Evolutionary conservation across 1,140 invertebrate genomes (phyloP), one percentile per base, ranked within the genome.

Genomic region (Bombus sylvicola): DNA sequence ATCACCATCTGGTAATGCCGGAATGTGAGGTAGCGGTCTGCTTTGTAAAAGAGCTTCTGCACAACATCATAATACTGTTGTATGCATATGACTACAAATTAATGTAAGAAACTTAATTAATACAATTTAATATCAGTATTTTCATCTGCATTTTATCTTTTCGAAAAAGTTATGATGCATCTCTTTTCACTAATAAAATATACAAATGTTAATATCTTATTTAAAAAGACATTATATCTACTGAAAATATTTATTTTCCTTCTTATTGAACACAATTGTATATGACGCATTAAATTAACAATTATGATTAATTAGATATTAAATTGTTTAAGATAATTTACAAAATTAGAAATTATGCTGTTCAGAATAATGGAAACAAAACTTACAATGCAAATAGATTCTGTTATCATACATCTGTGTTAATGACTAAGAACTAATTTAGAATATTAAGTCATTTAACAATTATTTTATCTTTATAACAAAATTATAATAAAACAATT

Each of bases 11-110:
- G 96, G 95, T 95, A 97, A 90, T 88, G 97, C 96, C 77, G 98
- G 98, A 94, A 98, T 98, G 95, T 98, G 98, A 90, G 98, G 98
- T 94, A 98, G 96, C 83, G 98, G 98, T 93, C 98, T 97, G 93
- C 97, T 98, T 95, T 98, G 98, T 87, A 99, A 96, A 92, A 99
- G 96, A 80, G 98, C 98, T 95, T 99, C 98, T 99, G 97, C 68
- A 97, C 97, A 92, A 92, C 76, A 84, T 81, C 37, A 76, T 78
- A 73, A 66, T 64, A 76, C 22, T 31, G 41, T 68, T 83, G 43
- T 76, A 83, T 39, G 64, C 8, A 76, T n/a, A 73, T 43, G 53
- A 74, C 39, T 64, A 43, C 18, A 74, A 64, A 37, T 59, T 74
- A n/a, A 53, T 73, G 18, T 12, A 64, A 43, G 34, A 41, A 72